phyloP scores from a whole-genome alignment of 1,140 invertebrate genomes.

The Zaprionus africanus region DNA sequence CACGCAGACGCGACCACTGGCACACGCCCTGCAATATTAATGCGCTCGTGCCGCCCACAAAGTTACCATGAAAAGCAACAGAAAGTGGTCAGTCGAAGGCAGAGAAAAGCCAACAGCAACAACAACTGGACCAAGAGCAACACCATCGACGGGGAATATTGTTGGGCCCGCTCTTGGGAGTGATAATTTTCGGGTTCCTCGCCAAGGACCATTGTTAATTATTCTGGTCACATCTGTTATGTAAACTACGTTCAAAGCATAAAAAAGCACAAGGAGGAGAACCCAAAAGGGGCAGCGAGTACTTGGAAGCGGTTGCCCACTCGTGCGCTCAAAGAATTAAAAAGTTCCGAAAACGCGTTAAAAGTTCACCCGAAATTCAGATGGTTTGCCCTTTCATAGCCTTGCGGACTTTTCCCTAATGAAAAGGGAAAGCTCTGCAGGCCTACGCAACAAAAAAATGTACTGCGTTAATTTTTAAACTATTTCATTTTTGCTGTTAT shows the following conservation, averaged over 20 bases:
- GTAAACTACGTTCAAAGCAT: constrained; percentile 66
- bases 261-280: constrained; percentile 49
- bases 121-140: neutral
- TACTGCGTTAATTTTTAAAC: constrained; percentile 28
- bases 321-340: constrained; percentile 53
- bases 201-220: constrained; percentile 65
- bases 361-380: constrained; percentile 19
- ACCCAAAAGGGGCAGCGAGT: constrained; percentile 41
- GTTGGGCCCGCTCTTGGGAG: constrained; percentile 30
- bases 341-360: constrained; percentile 50
- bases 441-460: neutral
- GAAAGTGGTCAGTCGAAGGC: constrained; percentile 22
- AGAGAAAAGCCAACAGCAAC: neutral
- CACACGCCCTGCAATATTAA: constrained; percentile 59
- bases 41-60: constrained; percentile 38
- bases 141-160: neutral
- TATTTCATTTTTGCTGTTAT: constrained; percentile 16
- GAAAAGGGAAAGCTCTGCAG: neutral
- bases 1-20: neutral
- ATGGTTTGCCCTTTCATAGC: constrained; percentile 13
- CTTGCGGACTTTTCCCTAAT: constrained; percentile 8
- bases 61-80: constrained; percentile 47
- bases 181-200: constrained; percentile 57
- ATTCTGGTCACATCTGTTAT: constrained; percentile 78
- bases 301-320: constrained; percentile 24